Base-by-base conservation (phyloP, 2,888 invertebrate species). In the Trichacis sp. region DNA sequence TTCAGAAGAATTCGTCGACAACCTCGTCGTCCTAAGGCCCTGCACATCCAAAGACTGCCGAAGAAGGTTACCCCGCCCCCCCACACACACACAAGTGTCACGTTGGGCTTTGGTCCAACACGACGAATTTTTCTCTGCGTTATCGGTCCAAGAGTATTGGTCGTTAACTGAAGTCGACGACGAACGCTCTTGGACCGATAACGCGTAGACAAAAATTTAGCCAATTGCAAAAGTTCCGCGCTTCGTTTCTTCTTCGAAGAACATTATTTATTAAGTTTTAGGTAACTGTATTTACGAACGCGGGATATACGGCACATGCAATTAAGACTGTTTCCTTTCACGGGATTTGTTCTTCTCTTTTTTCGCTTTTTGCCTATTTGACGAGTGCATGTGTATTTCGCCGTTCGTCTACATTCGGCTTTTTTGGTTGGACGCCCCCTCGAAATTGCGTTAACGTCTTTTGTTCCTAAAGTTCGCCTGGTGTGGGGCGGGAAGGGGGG, bases 1-100 rank as follows among this genome's bases (percentile, higher is more conserved):
- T 78, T 59, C 73, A 73, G 57, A 77, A 77, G 30, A 54, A 12
- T 1, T 4, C 40, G 40, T 5, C 24, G 24, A 6, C 40, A 30
- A 53, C n/a, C 1, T 14, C 40, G 15, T 4, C 40, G 15, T 40
- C 40, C 1, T 40, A 6, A n/a, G 18, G 12, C n/a, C 42, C 18
- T 42, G 42, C n/a, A 18, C 42, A 42, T 15, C 5, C 8, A 33
- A 40, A 40, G 15, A 46, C 46, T 46, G 24, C 40, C 24, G 11
- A n/a, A 9, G 24, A 24, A 5, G 8, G 24, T 3, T 24, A 8
- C 24, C 24, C 24, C n/a, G n/a, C n/a, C n/a, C n/a, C n/a, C n/a
- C n/a, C n/a, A n/a, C n/a, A n/a, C n/a, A n/a, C n/a, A n/a, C n/a
- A n/a, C n/a, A n/a, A n/a, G n/a, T n/a, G n/a, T n/a, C n/a, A n/a